Percentiles rank a stretch among this genome's conserved stretches.
These are phyloP conservation scores for Bombus polaris DNA, from an alignment of 1,140 invertebrate genomes.

Conservation along the genomic window DNA sequence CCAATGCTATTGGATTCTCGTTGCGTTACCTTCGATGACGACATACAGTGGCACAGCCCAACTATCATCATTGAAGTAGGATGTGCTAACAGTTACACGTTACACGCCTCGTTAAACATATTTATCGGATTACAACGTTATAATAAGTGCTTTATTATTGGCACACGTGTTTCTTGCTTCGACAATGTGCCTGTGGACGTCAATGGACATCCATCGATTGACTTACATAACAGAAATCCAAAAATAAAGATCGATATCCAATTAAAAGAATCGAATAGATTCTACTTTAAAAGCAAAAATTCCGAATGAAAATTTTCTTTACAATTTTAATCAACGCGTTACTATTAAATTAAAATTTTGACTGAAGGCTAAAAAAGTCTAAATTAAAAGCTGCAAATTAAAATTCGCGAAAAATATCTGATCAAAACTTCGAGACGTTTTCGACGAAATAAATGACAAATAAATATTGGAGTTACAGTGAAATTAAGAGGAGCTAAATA, in stretches of 20 bases:
- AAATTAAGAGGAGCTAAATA: background rate
- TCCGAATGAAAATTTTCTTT: background rate
- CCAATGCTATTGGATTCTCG: background rate
- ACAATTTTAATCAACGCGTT: background rate
- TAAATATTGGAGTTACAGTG: background rate
- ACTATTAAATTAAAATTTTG: background rate
- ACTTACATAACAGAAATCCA: background rate
- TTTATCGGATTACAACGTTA: conserved; percentile 52
- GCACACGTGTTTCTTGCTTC: conserved; percentile 14
- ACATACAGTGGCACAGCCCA: background rate
- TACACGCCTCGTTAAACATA: conserved; percentile 39
- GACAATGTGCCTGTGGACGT: background rate
- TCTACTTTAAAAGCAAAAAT: background rate
- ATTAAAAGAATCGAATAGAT: background rate
- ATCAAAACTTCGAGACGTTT: background rate
- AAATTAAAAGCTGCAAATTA: background rate
- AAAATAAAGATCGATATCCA: background rate
- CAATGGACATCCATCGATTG: background rate
- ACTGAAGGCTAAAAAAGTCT: background rate
- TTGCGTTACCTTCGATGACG: background rate
- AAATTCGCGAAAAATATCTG: background rate
- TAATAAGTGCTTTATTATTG: conserved; percentile 58
- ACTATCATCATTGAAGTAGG: conserved; percentile 33
- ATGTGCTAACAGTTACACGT: conserved; percentile 48
- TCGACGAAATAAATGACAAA: background rate